Evolutionary conservation across 2,113 vertebrate species (phyloP).

Genomic region (Sinocyclocheilus rhinocerous): DNA sequence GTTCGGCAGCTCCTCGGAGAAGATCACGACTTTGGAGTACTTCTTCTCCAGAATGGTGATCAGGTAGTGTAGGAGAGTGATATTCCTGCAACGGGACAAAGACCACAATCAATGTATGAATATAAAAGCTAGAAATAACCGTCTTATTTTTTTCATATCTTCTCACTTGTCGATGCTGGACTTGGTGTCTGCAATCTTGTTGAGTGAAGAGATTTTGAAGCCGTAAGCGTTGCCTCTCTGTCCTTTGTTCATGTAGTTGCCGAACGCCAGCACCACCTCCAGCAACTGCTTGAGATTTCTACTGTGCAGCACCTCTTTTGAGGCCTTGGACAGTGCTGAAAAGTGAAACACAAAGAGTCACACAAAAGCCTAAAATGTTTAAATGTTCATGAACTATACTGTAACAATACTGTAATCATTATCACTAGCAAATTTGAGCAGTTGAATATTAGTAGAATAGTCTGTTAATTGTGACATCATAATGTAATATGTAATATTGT

Average conservation of each 20-base stretch:
- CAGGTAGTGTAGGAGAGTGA: slow-evolving; percentile 97
- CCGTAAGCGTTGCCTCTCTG: slow-evolving; percentile 96
- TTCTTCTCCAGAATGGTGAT: slow-evolving; percentile 98
- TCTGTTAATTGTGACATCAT: too few relatives aligned
- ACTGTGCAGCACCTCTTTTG: slow-evolving; percentile 91
- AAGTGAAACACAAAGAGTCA: neutral
- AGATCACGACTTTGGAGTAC: slow-evolving; percentile 90
- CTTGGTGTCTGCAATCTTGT: slow-evolving; percentile 98
- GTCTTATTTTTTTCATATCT: neutral
- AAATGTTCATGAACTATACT: neutral
- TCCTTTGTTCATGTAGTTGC: slow-evolving; percentile 99
- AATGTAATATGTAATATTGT: too few relatives aligned
- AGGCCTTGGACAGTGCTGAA: slow-evolving; percentile 86
- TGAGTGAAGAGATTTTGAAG: slow-evolving; percentile 96
- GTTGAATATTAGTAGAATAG: too few relatives aligned
- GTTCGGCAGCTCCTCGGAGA: slow-evolving; percentile 88
- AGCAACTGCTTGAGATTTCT: slow-evolving; percentile 89
- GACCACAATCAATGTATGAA: neutral
- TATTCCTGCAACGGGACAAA: slow-evolving; percentile 79
- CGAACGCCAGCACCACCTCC: slow-evolving; percentile 96
- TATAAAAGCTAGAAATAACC: neutral
- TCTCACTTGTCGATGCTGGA: slow-evolving; percentile 99
- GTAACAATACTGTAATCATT: neutral
- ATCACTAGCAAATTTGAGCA: too few relatives aligned
- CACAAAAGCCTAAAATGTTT: neutral